Base-by-base conservation (phyloP, 2,888 invertebrate genomes). In the Apamea epomidion region DNA sequence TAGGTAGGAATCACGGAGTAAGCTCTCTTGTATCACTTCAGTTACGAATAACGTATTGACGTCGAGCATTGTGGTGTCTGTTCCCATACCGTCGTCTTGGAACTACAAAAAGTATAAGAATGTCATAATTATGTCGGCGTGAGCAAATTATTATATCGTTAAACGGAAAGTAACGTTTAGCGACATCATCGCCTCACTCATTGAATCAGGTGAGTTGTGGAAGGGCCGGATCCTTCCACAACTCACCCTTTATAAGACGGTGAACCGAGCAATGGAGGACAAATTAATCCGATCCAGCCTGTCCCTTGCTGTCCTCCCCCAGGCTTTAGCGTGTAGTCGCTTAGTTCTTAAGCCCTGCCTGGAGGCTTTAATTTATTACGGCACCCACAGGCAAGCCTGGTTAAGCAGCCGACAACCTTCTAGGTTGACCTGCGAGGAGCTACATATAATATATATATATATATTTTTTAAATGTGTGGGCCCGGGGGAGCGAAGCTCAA, bases 11-110 rank as follows among this genome's bases (percentile, higher is more conserved):
- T 97, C 97, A 6, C 88, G 89, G 0, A 93, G 90, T 14, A 97
- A 87, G 84, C 95, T 94, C 75, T 97, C 96, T 92, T 96, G 96
- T 21, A 97, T 94, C 0, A 97, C 86, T 32, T 97, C 96, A 3
- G 94, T 92, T 16, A 94, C 92, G 70, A 97, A 97, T 70, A 97
- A 85, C 0, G 95, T 93, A 60, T 96, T 91, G 25, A 94, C 90
- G 65, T 97, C 97, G 1, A 81, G 81, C 77, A 97, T 78, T 5
- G 92, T 90, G 0, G 90, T 82, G 68, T 94, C 94, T 12, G 73
- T 68, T 0, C 87, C 91, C 0, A 74, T 12, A 0, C 87, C 58
- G 25, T 91, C 89, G 0, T 83, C 81, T 92, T 96, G 93, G 76
- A 94, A 95, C 95, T 95, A 87, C 72, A 90, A 92, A 51, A 62